Evolutionary conservation across 2,888 invertebrate genomes (phyloP).

Genomic region (Lasioglossum figueresi): DNA sequence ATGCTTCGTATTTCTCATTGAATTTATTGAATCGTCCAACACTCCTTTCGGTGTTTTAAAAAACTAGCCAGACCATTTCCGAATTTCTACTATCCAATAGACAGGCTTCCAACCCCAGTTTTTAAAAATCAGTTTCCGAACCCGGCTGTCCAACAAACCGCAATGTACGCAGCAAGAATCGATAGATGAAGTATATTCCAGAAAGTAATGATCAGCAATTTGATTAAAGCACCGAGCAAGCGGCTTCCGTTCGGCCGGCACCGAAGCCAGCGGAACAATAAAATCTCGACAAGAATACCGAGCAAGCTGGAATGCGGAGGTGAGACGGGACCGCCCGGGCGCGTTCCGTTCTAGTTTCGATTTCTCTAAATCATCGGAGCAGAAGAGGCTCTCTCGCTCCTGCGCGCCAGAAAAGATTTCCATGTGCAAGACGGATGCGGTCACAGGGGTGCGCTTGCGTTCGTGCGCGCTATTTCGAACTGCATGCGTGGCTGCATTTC

Average conservation of each 20-base stretch:
- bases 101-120: too few relatives aligned
- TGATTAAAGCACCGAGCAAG: neutral
- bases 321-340: slow-evolving; percentile 34
- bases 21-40: too few relatives aligned
- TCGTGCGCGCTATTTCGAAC: slow-evolving; percentile 12
- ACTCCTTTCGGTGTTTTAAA: too few relatives aligned
- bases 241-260: slow-evolving; percentile 22
- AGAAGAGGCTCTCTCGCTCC: slow-evolving; percentile 41
- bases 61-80: too few relatives aligned
- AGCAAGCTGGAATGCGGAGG: slow-evolving; percentile 43
- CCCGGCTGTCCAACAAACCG: neutral
- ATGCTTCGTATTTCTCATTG: too few relatives aligned
- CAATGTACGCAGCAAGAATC: neutral
- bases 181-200: neutral
- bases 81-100: too few relatives aligned
- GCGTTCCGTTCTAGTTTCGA: slow-evolving; percentile 64
- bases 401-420: slow-evolving; percentile 41
- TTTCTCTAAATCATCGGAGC: slow-evolving; percentile 77
- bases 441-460: slow-evolving; percentile 52
- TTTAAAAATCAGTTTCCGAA: too few relatives aligned
- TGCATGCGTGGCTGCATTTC: slow-evolving; percentile 41
- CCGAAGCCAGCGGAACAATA: slow-evolving; percentile 8
- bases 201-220: neutral
- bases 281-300: slow-evolving; percentile 19
- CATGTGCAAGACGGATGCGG: slow-evolving; percentile 72